Conservation (phyloP, 2,797 vertebrate genomes). For the Austrolebias charrua region DNA sequence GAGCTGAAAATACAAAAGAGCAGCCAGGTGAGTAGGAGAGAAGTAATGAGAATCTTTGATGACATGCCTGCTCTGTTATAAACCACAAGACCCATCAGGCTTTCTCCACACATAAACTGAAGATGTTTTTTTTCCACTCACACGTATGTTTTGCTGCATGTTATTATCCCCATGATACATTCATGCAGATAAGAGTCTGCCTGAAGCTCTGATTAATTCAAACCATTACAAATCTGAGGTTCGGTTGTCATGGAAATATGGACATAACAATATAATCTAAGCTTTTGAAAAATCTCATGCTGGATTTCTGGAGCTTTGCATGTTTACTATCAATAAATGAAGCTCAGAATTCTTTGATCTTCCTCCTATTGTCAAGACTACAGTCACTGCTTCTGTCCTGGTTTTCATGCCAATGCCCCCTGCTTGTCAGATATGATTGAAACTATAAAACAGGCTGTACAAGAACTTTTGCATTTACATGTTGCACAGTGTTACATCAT, state of each 20-base stretch:
- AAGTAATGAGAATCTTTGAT: conserved; percentile 54
- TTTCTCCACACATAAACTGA: conserved; percentile 18
- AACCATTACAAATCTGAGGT: background rate
- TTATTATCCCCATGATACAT: conserved; percentile 8
- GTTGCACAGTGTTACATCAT: background rate
- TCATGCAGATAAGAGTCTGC: conserved; percentile 4
- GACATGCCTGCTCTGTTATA: conserved; percentile 41
- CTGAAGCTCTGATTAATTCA: background rate
- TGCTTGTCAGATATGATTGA: background rate
- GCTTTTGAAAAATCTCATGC: background rate
- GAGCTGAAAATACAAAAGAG: conserved; percentile 26
- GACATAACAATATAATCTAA: background rate
- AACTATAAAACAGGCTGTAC: background rate
- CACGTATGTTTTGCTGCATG: background rate
- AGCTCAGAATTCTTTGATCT: background rate
- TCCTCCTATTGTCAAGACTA: background rate
- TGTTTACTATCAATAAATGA: background rate
- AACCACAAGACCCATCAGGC: conserved; percentile 20
- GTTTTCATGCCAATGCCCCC: background rate
- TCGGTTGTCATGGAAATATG: background rate
- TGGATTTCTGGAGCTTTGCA: background rate
- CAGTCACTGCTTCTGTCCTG: background rate
- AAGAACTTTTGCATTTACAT: background rate
- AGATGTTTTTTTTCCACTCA: background rate
- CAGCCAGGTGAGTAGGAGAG: conserved; percentile 25